Evolutionary conservation across 2,888 invertebrate species (phyloP).

Genomic region (Cheilosia grossa): DNA sequence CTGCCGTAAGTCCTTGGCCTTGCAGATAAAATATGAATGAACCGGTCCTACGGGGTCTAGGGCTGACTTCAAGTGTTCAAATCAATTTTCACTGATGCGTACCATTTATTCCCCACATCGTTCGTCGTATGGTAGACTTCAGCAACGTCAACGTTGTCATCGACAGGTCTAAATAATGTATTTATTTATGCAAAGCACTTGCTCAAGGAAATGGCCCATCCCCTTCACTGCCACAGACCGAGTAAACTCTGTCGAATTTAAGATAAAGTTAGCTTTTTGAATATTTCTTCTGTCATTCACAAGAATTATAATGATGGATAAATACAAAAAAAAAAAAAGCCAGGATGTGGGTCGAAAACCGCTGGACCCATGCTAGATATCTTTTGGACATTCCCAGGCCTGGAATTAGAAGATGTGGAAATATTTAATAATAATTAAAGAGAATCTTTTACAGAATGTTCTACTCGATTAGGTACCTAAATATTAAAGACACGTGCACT

Average conservation of each 20-base stretch:
- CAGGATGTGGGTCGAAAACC: too few relatives aligned
- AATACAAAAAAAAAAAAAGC: too few relatives aligned
- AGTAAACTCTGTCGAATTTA: constrained; percentile 4
- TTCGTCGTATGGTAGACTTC: background rate
- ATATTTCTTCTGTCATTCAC: constrained; percentile 14
- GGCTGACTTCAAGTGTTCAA: constrained; percentile 28
- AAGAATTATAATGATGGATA: background rate
- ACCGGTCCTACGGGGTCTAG: background rate
- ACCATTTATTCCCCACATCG: constrained; percentile 1
- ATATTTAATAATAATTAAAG: too few relatives aligned
- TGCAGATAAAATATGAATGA: background rate
- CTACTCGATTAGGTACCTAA: too few relatives aligned
- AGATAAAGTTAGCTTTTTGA: background rate
- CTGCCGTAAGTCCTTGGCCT: background rate
- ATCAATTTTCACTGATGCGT: constrained; percentile 43
- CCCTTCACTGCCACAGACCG: background rate
- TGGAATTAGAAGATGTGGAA: too few relatives aligned
- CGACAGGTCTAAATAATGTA: constrained; percentile 21
- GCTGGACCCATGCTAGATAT: too few relatives aligned
- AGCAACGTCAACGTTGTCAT: constrained; percentile 18
- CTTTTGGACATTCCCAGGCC: too few relatives aligned
- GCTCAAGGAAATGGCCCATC: background rate
- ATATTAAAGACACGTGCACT: too few relatives aligned
- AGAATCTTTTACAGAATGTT: too few relatives aligned
- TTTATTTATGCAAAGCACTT: constrained; percentile 36